Evolutionary conservation across 2,113 vertebrate species (phyloP), one percentile per base, ranked within the genome.

Genomic region (Castor canadensis): DNA sequence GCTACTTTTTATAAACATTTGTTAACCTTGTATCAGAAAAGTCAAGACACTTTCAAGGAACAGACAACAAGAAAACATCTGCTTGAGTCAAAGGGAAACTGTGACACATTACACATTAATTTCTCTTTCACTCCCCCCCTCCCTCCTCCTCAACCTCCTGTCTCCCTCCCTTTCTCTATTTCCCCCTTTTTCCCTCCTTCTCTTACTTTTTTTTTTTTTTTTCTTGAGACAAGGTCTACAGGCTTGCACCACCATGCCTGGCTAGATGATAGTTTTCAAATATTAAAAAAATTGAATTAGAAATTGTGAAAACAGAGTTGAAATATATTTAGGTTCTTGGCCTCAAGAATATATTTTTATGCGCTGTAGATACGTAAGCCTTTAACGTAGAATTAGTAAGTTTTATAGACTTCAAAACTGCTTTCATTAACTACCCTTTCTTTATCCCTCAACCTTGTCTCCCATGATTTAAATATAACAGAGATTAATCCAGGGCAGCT

Each of bases 321-420:
- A 89, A 89, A 75, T 86, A 1, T 81, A 88, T 77, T 88, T 69
- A 73, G 26, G 43, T 80, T 89, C 69, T 94, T 73, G 72, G 52
- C 28, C 45, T 75, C 32, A 82, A 54, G 38, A 67, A 86, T 24
- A 38, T 47, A 71, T 49, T 93, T 88, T 64, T 91, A 49, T 86
- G 49, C 81, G n/a, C n/a, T 54, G 26, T 28, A 75, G 19, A 17
- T 89, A 43, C 47, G 26, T 90, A 66, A 90, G 30, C 60, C 66
- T 66, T 10, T 60, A 73, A 58, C 85, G 89, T 64, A 69, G 32
- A 93, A 86, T 76, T 76, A 30, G 28, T 45, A n/a, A 60, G 20
- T 66, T 84, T 64, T 43, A 15, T 30, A 38, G 60, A 62, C 71
- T 84, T 62, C 22, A 77, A 1, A 38, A 22, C 35, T 64, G n/a